phyloP scores from a whole-genome alignment of 2,113 vertebrate species.

The Hippocampus abdominalis region DNA sequence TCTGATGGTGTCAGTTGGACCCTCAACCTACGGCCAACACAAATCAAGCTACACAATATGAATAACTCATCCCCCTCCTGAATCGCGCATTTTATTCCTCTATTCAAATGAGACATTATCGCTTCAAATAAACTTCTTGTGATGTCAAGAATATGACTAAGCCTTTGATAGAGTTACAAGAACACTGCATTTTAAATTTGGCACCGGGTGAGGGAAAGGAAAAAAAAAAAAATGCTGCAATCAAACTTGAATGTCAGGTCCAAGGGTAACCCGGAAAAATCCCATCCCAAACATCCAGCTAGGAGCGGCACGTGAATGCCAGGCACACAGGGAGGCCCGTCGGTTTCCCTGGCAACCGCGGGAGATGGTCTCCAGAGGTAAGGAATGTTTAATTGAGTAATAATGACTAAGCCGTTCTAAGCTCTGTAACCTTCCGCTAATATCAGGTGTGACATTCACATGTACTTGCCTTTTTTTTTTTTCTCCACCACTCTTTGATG shows the following conservation, averaged over 20 bases:
- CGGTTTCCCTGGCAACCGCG: constrained; percentile 48
- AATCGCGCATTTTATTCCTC: neutral
- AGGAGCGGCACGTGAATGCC: constrained; percentile 32
- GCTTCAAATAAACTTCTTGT: neutral
- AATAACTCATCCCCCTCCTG: neutral
- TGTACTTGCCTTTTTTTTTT: neutral
- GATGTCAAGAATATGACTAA: neutral
- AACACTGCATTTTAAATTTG: constrained; percentile 11
- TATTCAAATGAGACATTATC: neutral
- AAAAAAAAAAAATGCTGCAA: constrained; percentile 13
- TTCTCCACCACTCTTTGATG: neutral
- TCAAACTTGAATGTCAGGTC: constrained; percentile 42
- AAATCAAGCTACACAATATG: too few relatives aligned
- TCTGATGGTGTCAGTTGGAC: too few relatives aligned
- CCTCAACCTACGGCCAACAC: too few relatives aligned
- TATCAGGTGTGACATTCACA: constrained; percentile 45
- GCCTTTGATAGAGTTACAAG: neutral
- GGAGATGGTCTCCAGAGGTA: constrained; percentile 36
- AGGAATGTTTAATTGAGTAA: constrained; percentile 26
- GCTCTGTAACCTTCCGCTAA: constrained; percentile 33
- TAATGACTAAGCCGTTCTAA: constrained; percentile 38
- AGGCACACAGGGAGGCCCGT: constrained; percentile 9
- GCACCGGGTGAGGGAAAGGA: constrained; percentile 2
- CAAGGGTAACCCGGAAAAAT: constrained; percentile 51
- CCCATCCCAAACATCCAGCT: constrained; percentile 32